These are phyloP conservation scores for Ctenosaura bakeri DNA, from an alignment of 2,797 vertebrate species.

Conservation along the genomic window DNA sequence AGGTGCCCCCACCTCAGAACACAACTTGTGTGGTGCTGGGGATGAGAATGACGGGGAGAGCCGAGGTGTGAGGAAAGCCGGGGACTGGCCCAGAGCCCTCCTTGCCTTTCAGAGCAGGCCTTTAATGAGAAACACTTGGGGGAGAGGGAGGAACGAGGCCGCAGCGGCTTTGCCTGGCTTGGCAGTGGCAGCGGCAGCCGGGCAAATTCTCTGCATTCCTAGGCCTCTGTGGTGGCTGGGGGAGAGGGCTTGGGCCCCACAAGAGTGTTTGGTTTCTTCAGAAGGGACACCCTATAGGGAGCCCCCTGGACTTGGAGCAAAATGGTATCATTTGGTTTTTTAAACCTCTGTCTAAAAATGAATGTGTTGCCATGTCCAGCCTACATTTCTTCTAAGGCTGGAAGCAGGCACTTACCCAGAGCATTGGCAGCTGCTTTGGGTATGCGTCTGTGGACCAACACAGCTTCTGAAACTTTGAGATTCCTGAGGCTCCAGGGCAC, in stretches of 20 bases:
- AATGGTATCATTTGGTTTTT: not conserved
- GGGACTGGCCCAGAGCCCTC: not conserved
- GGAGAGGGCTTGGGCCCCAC: not conserved
- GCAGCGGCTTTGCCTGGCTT: too few relatives aligned
- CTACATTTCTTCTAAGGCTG: too few relatives aligned
- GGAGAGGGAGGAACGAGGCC: not conserved
- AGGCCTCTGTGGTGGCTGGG: fast-evolving
- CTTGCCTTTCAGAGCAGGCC: not conserved
- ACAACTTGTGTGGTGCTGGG: too few relatives aligned
- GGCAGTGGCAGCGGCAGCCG: not conserved
- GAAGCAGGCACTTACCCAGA: not conserved
- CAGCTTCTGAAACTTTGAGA: too few relatives aligned
- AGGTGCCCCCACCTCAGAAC: too few relatives aligned
- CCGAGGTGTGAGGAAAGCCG: not conserved
- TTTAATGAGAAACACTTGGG: too few relatives aligned
- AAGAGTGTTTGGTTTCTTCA: too few relatives aligned
- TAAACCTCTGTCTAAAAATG: not conserved
- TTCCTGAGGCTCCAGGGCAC: not conserved
- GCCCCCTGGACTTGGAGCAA: too few relatives aligned
- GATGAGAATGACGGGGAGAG: not conserved
- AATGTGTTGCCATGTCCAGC: too few relatives aligned
- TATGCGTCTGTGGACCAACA: not conserved
- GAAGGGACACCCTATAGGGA: too few relatives aligned
- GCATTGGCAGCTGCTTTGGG: not conserved
- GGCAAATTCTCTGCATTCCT: conserved; percentile 20